A percentile compares a stretch with the other conserved stretches of the same genome.
Conservation (phyloP, 2,888 invertebrate genomes). For the Stegophylla sp. region DNA sequence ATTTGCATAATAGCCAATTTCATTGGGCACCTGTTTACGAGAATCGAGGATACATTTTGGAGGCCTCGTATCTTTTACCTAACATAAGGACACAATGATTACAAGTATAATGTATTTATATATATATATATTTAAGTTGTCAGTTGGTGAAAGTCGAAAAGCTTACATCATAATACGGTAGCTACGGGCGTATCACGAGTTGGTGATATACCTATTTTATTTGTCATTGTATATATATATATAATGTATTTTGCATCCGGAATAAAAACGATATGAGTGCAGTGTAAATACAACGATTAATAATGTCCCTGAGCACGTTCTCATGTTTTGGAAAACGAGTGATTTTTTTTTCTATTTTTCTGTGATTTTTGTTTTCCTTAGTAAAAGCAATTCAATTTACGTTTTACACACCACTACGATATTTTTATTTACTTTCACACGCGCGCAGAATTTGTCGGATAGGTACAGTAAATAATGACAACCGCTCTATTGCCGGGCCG, state of each 20-base stretch:
- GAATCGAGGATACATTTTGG: constrained; percentile 30
- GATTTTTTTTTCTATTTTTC: not conserved
- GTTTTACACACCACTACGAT: not conserved
- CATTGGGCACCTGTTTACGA: constrained; percentile 18
- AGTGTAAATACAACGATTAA: too few relatives aligned
- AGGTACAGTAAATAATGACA: not conserved
- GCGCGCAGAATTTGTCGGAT: too few relatives aligned
- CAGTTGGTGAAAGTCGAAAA: too few relatives aligned
- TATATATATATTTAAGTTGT: too few relatives aligned
- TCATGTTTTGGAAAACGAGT: not conserved
- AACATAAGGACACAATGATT: constrained; percentile 28
- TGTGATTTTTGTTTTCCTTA: constrained; percentile 28
- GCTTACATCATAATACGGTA: too few relatives aligned
- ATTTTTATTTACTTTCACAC: not conserved
- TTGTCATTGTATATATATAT: too few relatives aligned
- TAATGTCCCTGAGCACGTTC: too few relatives aligned
- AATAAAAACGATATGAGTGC: too few relatives aligned
- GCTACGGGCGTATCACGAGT: too few relatives aligned
- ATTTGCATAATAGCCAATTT: constrained; percentile 45
- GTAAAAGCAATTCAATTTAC: constrained; percentile 37
- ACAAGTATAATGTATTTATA: not conserved
- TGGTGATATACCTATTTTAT: too few relatives aligned
- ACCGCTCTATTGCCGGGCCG: not conserved
- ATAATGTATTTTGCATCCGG: too few relatives aligned
- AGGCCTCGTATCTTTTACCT: not conserved